Evolutionary conservation across 2,113 vertebrate genomes (phyloP), one percentile per base, ranked within the genome.

Genomic region (Neolamprologus hecqui): DNA sequence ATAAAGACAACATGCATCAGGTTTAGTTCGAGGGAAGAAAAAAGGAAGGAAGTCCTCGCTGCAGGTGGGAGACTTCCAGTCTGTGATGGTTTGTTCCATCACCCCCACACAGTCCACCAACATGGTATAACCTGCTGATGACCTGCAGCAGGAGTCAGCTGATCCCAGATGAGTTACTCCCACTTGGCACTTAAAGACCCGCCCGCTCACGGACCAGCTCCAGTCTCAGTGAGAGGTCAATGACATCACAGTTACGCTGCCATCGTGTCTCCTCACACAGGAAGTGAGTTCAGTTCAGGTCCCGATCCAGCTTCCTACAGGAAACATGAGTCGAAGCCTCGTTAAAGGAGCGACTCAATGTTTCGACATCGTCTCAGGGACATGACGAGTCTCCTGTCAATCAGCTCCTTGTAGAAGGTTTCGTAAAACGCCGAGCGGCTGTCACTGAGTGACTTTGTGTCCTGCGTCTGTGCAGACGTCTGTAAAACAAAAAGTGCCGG

Each of bases 161-260:
- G 65, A 58, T 73, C 6, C 26, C 85, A 88, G 70, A 75, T 57
- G 42, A 85, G 79, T 37, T 54, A 35, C 7, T 79, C 70, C 42
- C 8, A 45, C 28, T 90, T 93, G 90, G 85, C 90, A 93, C 89
- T 88, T 90, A 37, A 60, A 79, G 73, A 81, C 55, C 75, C 4
- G 14, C 82, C 31, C 55, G 5, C n/a, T 73, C 53, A 80, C 5
- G 2, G 77, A 80, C 79, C 17, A 37, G 47, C 55, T 31, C 5
- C 37, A 11, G 11, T 19, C 51, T 31, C 5, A 11, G 57, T n/a
- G 3, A 4, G 51, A 51, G 7, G 23, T 75, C 45, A 5, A 31
- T 65, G 54, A 84, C 33, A 65, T 83, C 80, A 70, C 21, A 55
- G 83, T 85, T 87, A 85, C 75, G 63, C 33, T 42, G 55, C 68